Evolutionary conservation across 2,113 vertebrate genomes (phyloP), one percentile per base, ranked within the genome.

Genomic region (Eubucco bourcierii): DNA sequence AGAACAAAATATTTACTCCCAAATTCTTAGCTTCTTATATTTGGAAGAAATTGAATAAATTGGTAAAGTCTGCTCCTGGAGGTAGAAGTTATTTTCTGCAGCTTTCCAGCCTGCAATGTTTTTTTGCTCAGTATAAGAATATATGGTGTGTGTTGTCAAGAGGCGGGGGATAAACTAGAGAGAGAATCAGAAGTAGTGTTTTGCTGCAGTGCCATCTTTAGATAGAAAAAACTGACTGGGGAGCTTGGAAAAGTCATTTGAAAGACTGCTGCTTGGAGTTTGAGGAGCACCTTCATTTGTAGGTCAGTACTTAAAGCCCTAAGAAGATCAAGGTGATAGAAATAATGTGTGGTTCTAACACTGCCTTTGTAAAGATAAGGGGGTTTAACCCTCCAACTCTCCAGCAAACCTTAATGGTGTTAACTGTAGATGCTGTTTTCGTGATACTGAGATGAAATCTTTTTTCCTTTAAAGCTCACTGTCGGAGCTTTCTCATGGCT

Each of bases 281-380:
- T 29, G 70, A 88, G 87, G 60, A 92, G 74, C 41, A 60, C 25
- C 41, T 92, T 53, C 46, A 27, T 90, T 96, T 90, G 66, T 89
- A 92, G 87, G 78, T 88, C 84, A 89, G 33, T 84, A n/a, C 27
- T 90, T 94, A 78, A 60, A 89, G 53, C 77, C 2, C 0, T 71
- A 74, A 90, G 87, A 83, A 90, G 84, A 91, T 88, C 59, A 88
- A 68, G 46, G 8, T 61, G 87, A 70, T 87, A 67, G 19, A 80
- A 90, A n/a, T 93, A 60, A 81, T 63, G 39, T 65, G 41, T 82
- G 41, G 25, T 93, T 91, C 47, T 84, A 79, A 79, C 55, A 15
- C 24, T 63, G 80, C 67, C 20, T 82, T 76, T 53, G 75, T 47
- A 68, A 91, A 87, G 16, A 31, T 68, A 60, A 56, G 28, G 85